A percentile compares a stretch with the other conserved stretches of the same genome.
Evolutionary conservation across 1,140 invertebrate species (phyloP).

Genomic region (Cecropterus lyciades): DNA sequence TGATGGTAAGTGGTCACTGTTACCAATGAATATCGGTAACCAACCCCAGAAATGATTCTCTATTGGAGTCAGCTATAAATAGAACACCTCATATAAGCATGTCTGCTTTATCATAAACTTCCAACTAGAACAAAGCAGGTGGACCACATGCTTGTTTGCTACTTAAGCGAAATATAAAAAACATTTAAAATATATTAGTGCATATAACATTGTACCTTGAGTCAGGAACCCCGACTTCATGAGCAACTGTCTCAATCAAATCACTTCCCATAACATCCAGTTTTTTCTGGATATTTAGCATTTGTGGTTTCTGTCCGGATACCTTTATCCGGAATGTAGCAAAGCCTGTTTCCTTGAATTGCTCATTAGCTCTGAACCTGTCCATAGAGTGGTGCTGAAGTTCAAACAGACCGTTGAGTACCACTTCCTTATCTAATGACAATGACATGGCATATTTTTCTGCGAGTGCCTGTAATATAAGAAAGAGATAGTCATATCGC

Average conservation of each 20-base stretch:
- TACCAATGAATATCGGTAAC: too few species aligned
- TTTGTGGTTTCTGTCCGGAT: slow-evolving; percentile 61
- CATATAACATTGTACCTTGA: slow-evolving; percentile 68
- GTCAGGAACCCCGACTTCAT: slow-evolving; percentile 72
- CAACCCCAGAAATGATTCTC: too few species aligned
- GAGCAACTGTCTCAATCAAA: slow-evolving; percentile 84
- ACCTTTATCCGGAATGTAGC: slow-evolving; percentile 87
- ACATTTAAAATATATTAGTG: too few species aligned
- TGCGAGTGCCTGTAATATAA: slow-evolving; percentile 85
- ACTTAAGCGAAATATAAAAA: too few species aligned
- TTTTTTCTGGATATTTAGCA: slow-evolving; percentile 80
- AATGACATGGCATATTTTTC: slow-evolving; percentile 84
- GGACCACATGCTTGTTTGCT: too few species aligned
- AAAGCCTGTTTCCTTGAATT: slow-evolving; percentile 87
- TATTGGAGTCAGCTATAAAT: too few species aligned
- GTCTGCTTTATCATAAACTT: too few species aligned
- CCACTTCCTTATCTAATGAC: slow-evolving; percentile 78
- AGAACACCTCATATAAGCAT: too few species aligned
- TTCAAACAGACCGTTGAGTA: slow-evolving; percentile 84
- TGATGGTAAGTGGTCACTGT: too few species aligned
- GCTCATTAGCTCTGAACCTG: slow-evolving; percentile 84
- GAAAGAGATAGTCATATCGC: too few species aligned
- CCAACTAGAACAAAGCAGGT: too few species aligned
- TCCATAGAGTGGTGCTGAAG: slow-evolving; percentile 88
- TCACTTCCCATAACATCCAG: slow-evolving; percentile 82